phyloP scores from a whole-genome alignment of 2,888 invertebrate genomes.

The Danaus chrysippus region DNA sequence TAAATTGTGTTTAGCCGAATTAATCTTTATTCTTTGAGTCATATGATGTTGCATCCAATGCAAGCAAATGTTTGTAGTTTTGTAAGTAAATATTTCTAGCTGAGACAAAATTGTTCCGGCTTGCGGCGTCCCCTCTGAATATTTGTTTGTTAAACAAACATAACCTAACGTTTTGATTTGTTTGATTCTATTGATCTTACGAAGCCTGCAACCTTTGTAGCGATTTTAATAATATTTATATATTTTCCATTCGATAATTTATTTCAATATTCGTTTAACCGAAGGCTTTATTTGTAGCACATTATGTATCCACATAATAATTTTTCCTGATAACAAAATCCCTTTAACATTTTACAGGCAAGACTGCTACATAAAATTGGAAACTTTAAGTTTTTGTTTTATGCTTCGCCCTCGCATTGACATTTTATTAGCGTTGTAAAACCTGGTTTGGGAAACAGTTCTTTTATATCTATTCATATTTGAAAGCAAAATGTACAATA shows the following conservation, averaged over 20 bases:
- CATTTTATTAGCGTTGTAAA: constrained; percentile 7
- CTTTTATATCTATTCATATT: constrained; percentile 1
- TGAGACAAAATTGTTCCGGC: constrained; percentile 60
- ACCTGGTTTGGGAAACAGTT: constrained; percentile 5
- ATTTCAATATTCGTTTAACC: no score
- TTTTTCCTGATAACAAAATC: neutral
- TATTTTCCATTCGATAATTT: no score
- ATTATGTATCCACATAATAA: neutral
- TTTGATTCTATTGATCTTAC: no score
- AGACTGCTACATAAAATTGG: constrained; percentile 5
- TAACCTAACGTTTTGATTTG: constrained; percentile 53
- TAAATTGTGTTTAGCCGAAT: constrained; percentile 18
- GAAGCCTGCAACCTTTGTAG: no score
- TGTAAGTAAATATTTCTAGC: constrained; percentile 58
- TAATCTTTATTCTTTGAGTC: constrained; percentile 18
- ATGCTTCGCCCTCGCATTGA: constrained; percentile 3
- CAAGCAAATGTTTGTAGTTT: constrained; percentile 44
- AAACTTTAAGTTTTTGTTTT: constrained; percentile 6
- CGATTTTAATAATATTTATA: no score
- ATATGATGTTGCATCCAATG: constrained; percentile 22
- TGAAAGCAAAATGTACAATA: constrained; percentile 2
- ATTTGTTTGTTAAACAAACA: constrained; percentile 57
- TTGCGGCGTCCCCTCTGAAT: constrained; percentile 44
- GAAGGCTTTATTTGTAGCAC: neutral
- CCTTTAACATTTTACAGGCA: neutral